phyloP scores from a whole-genome alignment of 2,797 vertebrate genomes.

The Prionace glauca region DNA sequence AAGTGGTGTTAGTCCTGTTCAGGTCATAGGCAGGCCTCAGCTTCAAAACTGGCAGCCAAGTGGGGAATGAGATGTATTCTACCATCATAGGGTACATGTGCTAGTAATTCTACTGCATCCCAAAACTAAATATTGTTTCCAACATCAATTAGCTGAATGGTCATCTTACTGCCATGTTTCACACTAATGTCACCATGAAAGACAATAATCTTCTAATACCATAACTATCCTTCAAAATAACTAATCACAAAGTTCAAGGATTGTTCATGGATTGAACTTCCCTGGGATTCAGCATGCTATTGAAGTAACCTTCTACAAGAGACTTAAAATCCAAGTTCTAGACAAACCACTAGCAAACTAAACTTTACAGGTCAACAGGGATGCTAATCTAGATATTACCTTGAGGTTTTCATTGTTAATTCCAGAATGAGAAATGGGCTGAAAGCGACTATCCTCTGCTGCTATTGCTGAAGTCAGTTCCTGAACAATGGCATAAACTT shows the following conservation, averaged over 20 bases:
- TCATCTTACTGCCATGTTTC: neutral
- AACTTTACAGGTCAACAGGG: neutral
- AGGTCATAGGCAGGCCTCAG: neutral
- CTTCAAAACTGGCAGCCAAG: neutral
- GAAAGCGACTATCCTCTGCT: conserved; percentile 62
- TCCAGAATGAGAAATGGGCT: conserved; percentile 61
- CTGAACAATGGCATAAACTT: conserved; percentile 62
- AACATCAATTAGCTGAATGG: neutral
- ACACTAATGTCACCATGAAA: neutral
- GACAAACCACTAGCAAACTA: neutral
- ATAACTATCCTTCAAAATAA: neutral
- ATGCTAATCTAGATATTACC: conserved; percentile 47
- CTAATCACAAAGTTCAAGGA: neutral
- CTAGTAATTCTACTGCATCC: neutral
- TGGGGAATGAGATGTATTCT: neutral
- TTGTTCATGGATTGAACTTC: neutral
- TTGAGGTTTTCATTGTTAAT: conserved; percentile 67
- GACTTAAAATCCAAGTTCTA: neutral
- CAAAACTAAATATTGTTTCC: neutral
- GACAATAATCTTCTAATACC: neutral
- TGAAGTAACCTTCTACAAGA: too few relatives aligned
- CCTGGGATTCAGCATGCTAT: neutral
- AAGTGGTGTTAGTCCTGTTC: neutral
- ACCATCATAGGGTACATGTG: neutral
- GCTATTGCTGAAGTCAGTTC: conserved; percentile 69